A percentile compares a stretch with the other conserved stretches of the same genome.
Conservation (phyloP, 1,140 invertebrate genomes). For the Schlechtendalia chinensis region DNA sequence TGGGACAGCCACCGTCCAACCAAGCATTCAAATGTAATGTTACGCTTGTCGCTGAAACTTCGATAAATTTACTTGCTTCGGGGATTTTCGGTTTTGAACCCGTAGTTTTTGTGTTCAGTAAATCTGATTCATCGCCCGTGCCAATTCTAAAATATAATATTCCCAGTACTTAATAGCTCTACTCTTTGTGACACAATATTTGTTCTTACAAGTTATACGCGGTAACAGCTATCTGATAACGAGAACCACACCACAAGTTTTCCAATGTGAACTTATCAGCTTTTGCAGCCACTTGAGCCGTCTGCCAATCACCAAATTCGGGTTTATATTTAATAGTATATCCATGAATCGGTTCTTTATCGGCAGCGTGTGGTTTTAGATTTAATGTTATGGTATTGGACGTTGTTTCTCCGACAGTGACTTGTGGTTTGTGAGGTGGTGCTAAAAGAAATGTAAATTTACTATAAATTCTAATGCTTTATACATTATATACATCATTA, state of each 20-base stretch:
- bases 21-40: slow-evolving; percentile 87
- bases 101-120: slow-evolving; percentile 80
- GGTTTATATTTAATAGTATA: slow-evolving; percentile 91
- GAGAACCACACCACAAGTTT: slow-evolving; percentile 82
- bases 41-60: slow-evolving; percentile 87
- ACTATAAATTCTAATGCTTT: neutral
- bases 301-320: slow-evolving; percentile 90
- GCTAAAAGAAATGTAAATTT: slow-evolving; percentile 59
- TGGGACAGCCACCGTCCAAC: slow-evolving; percentile 92
- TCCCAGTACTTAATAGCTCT: neutral
- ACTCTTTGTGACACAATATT: too few species aligned
- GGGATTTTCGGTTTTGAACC: slow-evolving; percentile 88
- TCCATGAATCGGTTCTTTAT: slow-evolving; percentile 75
- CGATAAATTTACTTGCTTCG: slow-evolving; percentile 83
- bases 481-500: neutral
- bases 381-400: slow-evolving; percentile 80
- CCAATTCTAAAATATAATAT: slow-evolving; percentile 68
- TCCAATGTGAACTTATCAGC: slow-evolving; percentile 82
- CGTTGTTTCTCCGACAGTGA: slow-evolving; percentile 76
- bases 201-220: slow-evolving; percentile 78
- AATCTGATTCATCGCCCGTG: slow-evolving; percentile 81
- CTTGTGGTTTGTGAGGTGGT: slow-evolving; percentile 78
- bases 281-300: slow-evolving; percentile 71
- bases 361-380: slow-evolving; percentile 71
- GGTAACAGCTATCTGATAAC: slow-evolving; percentile 87